Percentiles rank a stretch among this genome's conserved stretches.
phyloP scores from a whole-genome alignment of 2,113 vertebrate species.

The Trinectes maculatus region DNA sequence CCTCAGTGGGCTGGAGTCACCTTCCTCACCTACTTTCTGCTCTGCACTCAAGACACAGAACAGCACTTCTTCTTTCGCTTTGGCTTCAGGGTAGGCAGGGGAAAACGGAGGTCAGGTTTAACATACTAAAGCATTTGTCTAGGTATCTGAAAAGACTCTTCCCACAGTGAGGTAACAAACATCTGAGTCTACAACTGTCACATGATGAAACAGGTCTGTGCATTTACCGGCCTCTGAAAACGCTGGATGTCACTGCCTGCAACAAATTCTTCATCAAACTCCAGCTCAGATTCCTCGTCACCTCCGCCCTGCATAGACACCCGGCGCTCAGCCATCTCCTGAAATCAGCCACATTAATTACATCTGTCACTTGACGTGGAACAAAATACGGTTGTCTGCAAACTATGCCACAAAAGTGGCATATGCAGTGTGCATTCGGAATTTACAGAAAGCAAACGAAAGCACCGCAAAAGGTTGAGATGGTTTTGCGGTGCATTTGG shows the following conservation, averaged over 20 bases:
- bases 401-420: too few species aligned
- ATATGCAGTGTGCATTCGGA: too few species aligned
- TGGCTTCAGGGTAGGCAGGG: constrained; percentile 67
- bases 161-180: neutral
- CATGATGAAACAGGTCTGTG: neutral
- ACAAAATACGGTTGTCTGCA: too few species aligned
- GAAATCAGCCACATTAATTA: too few species aligned
- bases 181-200: too few species aligned
- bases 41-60: constrained; percentile 80
- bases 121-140: neutral
- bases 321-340: constrained; percentile 84
- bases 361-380: too few species aligned
- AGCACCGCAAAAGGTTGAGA: too few species aligned
- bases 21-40: constrained; percentile 76
- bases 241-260: constrained; percentile 71
- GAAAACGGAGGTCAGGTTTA: constrained; percentile 4
- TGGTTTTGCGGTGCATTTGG: too few species aligned
- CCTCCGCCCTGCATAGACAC: constrained; percentile 58
- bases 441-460: too few species aligned
- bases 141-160: neutral
- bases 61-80: constrained; percentile 89
- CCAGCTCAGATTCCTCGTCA: constrained; percentile 74
- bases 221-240: constrained; percentile 77
- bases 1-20: neutral
- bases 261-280: constrained; percentile 75